Conservation (phyloP, 2,113 vertebrate species). For the Sisor rabdophorus region DNA sequence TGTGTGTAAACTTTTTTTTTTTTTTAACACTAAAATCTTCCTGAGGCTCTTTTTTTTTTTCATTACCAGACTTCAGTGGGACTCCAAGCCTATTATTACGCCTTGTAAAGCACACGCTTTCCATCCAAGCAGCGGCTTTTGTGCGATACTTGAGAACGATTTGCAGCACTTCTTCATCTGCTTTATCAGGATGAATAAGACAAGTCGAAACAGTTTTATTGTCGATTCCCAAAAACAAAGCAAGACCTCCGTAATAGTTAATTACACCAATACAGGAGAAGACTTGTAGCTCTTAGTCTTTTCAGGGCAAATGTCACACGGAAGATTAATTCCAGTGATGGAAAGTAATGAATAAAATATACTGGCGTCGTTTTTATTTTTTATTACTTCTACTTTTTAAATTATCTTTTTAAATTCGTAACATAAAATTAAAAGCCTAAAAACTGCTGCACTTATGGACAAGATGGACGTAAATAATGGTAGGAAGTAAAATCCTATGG, state of each 20-base stretch:
- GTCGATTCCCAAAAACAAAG: neutral
- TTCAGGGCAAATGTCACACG: neutral
- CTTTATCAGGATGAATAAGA: neutral
- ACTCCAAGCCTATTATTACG: conserved; percentile 3
- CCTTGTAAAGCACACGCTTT: neutral
- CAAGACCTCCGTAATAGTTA: neutral
- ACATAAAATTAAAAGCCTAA: no score
- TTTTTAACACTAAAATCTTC: no score
- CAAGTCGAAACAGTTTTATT: conserved; percentile 6
- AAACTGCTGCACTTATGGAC: no score
- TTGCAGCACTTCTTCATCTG: neutral
- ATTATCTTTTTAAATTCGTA: no score
- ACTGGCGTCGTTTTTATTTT: no score
- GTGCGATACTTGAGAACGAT: neutral
- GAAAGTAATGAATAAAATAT: no score
- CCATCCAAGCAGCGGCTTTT: neutral
- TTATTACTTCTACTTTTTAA: no score
- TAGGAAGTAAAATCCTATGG: no score
- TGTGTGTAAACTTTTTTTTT: neutral
- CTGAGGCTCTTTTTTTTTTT: neutral
- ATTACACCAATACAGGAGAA: neutral
- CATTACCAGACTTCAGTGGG: neutral
- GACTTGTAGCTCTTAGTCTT: neutral
- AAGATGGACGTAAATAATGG: no score
- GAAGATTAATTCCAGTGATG: neutral